Base-by-base conservation (phyloP, 2,888 invertebrate genomes). In the Dryobota labecula region DNA sequence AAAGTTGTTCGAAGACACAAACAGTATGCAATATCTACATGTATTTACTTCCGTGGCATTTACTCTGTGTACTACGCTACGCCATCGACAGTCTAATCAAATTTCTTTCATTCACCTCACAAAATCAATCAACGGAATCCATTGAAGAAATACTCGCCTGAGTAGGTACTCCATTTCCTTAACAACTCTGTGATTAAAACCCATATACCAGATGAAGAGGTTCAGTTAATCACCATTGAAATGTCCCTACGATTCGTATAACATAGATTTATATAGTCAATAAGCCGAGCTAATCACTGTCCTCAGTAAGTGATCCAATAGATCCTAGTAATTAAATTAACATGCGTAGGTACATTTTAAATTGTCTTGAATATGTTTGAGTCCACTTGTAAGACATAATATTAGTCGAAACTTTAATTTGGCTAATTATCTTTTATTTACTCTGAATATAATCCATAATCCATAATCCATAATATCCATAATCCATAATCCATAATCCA, bases 181-280 rank as follows among this genome's bases (percentile, higher is more conserved):
- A 36, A 27, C 18, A 36, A 38, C 60, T 73, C 80, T 4, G 27
- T 69, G 80, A 11, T 51, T 56, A 27, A 63, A 73, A 53, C 53
- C 69, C 76, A 74, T 67, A 67, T 67, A 64, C 4, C 24, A 27
- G 49, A 54, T 53, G 76, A 69, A 61, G 54, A 61, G 47, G 43
- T 64, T 53, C 57, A 57, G 60, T 82, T 84, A 70, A 82, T 82
- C 62, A 76, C 64, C 56, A 70, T 64, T 67, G 45, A 65, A 81
- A 76, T 76, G 58, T 58, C n/a, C 18, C 24, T 53, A 64, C 63
- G 51, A 43, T 5, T 43, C 18, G 7, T 43, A 65, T 72, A 68
- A 72, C 84, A 67, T 60, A 54, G 3, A 2, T 43, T 43, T 45
- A 2, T 43, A 53, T 45, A 61, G 47, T 33, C 49, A 65, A 68